phyloP scores from a whole-genome alignment of 2,113 vertebrate genomes.

The Eubucco bourcierii region DNA sequence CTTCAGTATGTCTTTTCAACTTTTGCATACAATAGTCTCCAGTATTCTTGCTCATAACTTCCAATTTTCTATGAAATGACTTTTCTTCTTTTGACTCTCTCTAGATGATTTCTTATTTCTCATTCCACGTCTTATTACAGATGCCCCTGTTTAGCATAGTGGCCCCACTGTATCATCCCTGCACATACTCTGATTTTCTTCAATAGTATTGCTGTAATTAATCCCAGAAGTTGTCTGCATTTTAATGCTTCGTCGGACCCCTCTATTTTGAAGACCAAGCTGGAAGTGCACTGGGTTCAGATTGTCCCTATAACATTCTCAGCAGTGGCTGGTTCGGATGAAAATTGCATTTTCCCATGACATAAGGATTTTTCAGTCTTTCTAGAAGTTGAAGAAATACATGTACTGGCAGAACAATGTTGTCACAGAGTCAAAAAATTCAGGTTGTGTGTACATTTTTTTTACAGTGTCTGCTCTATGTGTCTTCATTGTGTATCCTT shows the following conservation, averaged over 20 bases:
- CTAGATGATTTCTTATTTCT: not conserved
- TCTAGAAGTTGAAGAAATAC: not conserved
- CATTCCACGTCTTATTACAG: not conserved
- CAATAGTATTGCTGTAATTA: not conserved
- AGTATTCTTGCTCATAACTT: not conserved
- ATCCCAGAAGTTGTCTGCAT: not conserved
- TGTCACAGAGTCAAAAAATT: not conserved
- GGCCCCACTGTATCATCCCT: not conserved
- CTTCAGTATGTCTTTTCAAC: not conserved
- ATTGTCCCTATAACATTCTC: not conserved
- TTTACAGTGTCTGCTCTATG: not conserved
- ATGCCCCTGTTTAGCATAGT: not conserved
- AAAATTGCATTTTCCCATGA: not conserved
- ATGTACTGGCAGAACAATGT: accelerated
- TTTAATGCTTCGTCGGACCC: not conserved
- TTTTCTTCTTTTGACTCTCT: not conserved
- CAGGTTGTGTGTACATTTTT: not conserved
- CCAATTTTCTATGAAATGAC: not conserved
- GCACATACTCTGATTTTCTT: not conserved
- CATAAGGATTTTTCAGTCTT: not conserved
- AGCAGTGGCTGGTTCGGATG: not conserved
- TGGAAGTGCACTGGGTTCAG: not conserved
- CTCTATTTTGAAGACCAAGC: not conserved
- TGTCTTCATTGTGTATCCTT: not conserved
- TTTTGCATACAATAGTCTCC: not conserved